A percentile compares a stretch with the other conserved stretches of the same genome.
phyloP scores from a whole-genome alignment of 2,797 vertebrate species.

The Telmatherina bonti region DNA sequence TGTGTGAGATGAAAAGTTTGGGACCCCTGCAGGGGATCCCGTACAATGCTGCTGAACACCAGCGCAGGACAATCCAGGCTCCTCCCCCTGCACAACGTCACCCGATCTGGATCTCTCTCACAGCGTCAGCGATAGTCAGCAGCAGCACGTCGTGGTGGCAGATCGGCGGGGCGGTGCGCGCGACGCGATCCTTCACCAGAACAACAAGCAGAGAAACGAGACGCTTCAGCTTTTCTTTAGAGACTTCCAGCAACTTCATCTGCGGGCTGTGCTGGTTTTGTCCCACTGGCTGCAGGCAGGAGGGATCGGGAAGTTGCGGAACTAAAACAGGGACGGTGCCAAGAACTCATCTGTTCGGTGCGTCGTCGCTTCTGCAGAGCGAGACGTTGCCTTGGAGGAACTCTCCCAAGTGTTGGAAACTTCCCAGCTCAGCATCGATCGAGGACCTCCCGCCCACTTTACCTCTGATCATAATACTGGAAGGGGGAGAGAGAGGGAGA shows the following conservation, averaged over 20 bases:
- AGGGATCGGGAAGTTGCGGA: slow-evolving; percentile 47
- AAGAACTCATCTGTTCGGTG: slow-evolving; percentile 44
- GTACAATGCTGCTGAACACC: slow-evolving; percentile 16
- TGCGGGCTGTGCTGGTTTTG: slow-evolving; percentile 11
- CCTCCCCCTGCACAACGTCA: slow-evolving; percentile 81
- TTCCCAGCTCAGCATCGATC: slow-evolving; percentile 75
- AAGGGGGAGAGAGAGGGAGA: slow-evolving; percentile 28
- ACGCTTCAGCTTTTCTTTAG: slow-evolving; percentile 19
- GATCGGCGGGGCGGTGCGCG: slow-evolving; percentile 63
- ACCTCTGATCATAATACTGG: slow-evolving; percentile 60
- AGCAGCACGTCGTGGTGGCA: slow-evolving; percentile 63
- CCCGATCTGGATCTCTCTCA: slow-evolving; percentile 71
- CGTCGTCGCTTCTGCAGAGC: slow-evolving; percentile 14
- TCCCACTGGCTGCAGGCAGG: slow-evolving; percentile 18
- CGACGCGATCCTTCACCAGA: slow-evolving; percentile 19
- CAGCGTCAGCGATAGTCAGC: slow-evolving; percentile 67
- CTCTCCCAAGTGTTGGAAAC: slow-evolving; percentile 70
- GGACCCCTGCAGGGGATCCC: not conserved
- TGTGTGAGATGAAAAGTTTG: slow-evolving; percentile 16
- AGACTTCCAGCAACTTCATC: slow-evolving; percentile 63
- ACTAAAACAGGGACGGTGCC: slow-evolving; percentile 33
- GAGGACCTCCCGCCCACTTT: slow-evolving; percentile 76
- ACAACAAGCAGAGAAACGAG: slow-evolving; percentile 1
- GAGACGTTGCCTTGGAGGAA: slow-evolving; percentile 42
- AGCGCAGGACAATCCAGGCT: slow-evolving; percentile 70